Percentiles rank a stretch among this genome's conserved stretches.
Evolutionary conservation across 2,888 invertebrate genomes (phyloP).

Genomic region (Marronus borbonicus): DNA sequence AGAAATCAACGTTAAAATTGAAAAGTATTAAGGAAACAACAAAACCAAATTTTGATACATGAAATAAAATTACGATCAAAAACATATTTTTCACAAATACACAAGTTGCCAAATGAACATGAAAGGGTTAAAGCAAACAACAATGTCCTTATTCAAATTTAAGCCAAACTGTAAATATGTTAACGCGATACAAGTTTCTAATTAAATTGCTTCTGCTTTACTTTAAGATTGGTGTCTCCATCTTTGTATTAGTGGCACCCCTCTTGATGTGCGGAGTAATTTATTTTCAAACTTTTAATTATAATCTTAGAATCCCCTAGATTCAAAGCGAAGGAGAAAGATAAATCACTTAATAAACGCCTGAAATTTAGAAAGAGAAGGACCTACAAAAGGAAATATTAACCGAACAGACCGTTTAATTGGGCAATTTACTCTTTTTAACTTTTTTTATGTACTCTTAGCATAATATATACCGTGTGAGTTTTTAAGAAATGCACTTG

Average conservation of each 20-base stretch:
- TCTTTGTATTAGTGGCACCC: neutral
- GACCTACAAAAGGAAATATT: no score
- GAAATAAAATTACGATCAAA: neutral
- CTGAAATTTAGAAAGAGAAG: no score
- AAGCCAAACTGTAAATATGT: neutral
- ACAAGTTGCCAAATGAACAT: neutral
- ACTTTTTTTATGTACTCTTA: no score
- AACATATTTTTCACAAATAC: neutral
- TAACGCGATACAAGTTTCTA: neutral
- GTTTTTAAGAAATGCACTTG: no score
- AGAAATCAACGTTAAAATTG: neutral
- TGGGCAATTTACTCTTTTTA: no score
- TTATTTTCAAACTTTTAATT: conserved; percentile 16
- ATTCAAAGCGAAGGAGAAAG: neutral
- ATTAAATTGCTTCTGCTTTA: neutral
- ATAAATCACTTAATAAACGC: conserved; percentile 1
- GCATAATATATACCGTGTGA: no score
- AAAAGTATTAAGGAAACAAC: neutral
- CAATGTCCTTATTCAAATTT: neutral
- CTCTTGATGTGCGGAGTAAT: neutral
- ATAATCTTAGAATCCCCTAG: neutral
- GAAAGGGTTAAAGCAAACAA: neutral
- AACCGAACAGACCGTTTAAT: no score
- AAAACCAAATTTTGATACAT: neutral
- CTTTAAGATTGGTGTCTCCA: neutral